Evolutionary conservation across 1,140 invertebrate genomes (phyloP).

Genomic region (Drosophila subobscura): DNA sequence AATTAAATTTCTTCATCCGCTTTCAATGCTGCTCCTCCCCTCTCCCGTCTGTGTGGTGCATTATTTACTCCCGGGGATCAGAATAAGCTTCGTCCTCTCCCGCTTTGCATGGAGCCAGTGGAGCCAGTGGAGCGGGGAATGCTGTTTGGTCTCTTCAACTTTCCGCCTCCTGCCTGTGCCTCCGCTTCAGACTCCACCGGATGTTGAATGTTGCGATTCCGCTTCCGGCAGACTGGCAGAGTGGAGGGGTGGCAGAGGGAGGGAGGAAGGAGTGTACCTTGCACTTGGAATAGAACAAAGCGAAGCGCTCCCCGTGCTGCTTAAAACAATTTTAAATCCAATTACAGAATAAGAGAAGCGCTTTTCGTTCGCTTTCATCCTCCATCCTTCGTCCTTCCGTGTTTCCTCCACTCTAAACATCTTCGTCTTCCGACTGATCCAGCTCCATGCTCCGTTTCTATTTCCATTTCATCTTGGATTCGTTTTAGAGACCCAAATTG

Average conservation of each 20-base stretch:
- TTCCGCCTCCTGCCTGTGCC: constrained; percentile 1
- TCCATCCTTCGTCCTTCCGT: no score
- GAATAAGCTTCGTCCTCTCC: constrained; percentile 39
- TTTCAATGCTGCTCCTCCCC: constrained; percentile 57
- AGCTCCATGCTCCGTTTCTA: constrained; percentile 86
- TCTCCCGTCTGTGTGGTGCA: constrained; percentile 37
- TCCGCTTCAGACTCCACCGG: constrained; percentile 43
- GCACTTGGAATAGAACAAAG: constrained; percentile 51
- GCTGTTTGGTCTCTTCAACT: constrained; percentile 60
- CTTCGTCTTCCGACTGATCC: constrained; percentile 39
- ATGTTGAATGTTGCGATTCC: constrained; percentile 73
- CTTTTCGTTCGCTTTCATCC: constrained; percentile 67
- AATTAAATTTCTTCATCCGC: constrained; percentile 80
- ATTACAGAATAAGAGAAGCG: constrained; percentile 74
- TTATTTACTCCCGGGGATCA: constrained; percentile 64
- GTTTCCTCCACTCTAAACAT: constrained; percentile 24
- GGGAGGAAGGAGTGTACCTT: constrained; percentile 13
- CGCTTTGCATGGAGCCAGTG: constrained; percentile 34
- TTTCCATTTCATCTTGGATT: constrained; percentile 87
- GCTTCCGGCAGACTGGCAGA: constrained; percentile 37
- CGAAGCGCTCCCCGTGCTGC: constrained; percentile 41
- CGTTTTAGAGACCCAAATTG: constrained; percentile 83
- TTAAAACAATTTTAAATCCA: constrained; percentile 79
- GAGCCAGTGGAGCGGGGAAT: constrained; percentile 26
- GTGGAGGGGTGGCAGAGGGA: background rate